Base-by-base conservation (phyloP, 1,140 invertebrate species). In the Megathymus violae region DNA sequence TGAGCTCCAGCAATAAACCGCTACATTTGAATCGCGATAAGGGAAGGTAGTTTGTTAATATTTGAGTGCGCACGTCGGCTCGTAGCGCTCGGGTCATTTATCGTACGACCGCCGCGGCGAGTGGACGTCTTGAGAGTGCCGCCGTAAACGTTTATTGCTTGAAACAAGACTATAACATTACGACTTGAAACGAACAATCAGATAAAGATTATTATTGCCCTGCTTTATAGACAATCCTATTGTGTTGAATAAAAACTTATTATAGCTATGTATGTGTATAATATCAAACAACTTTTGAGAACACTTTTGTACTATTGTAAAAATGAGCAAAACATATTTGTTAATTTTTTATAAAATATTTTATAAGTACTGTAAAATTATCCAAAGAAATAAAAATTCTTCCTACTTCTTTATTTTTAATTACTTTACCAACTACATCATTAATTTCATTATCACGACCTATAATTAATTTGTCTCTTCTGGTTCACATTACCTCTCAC, bases 11-110 rank as follows among this genome's bases (percentile, higher is more conserved):
- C 44, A 66, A 66, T 66, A 66, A 66, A 66, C 46, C 31, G 48
- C 61, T 51, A 71, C 64, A 73, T 66, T 69, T 66, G 64, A 75
- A 75, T 69, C 64, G 62, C 41, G 50, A 60, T 58, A 58, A 58
- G 41, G 40, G 64, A 46, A 51, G 71, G 74, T 74, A 77, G 68
- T 74, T 74, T 69, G 71, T 77, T 69, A 77, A 77, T 77, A 77
- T 77, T 77, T 77, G 61, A 74, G 51, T 63, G 44, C 34, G 62
- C 61, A 48, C 66, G 71, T 74, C 71, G 69, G 19, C 52, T 64
- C 54, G 36, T 56, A 25, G 40, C 52, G 46, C 41, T 7, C 15
- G 34, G 40, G 62, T 67, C 71, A 69, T 74, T 77, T 65, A 60
- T 77, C 40, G 66, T 54, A 50, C 62, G 61, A 41, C 59, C 60